These are phyloP conservation scores for Acestrorhynchus altus DNA, from an alignment of 2,797 vertebrate genomes.

Conservation along the genomic window DNA sequence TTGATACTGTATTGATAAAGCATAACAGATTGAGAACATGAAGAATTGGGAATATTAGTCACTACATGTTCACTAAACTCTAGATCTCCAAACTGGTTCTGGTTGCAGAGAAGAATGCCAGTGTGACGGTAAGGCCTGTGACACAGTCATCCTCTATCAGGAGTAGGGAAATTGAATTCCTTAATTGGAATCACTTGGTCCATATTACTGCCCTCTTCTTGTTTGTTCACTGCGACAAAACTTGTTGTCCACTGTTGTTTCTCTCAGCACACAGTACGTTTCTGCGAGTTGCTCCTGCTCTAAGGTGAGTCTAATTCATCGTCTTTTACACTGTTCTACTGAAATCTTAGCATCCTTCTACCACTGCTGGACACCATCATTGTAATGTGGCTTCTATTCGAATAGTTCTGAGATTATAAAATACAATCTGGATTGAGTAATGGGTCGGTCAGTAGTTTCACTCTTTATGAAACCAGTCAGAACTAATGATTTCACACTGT, in stretches of 20 bases:
- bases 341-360: neutral
- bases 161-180: constrained; percentile 59
- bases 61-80: neutral
- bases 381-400: neutral
- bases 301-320: constrained; percentile 68
- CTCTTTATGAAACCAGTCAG: too few species aligned
- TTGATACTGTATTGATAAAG: neutral
- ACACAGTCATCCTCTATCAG: constrained; percentile 22
- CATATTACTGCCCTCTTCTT: constrained; percentile 67
- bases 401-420: too few species aligned
- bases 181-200: constrained; percentile 77
- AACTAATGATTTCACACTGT: neutral
- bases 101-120: constrained; percentile 31
- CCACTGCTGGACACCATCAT: neutral
- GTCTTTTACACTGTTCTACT: neutral
- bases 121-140: constrained; percentile 20
- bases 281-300: constrained; percentile 53
- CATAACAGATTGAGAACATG: neutral
- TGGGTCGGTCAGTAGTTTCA: too few species aligned
- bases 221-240: constrained; percentile 56
- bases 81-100: neutral
- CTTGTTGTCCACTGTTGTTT: constrained; percentile 54
- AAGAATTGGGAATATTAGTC: neutral
- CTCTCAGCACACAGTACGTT: constrained; percentile 55
- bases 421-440: too few species aligned